A percentile compares a stretch with the other conserved stretches of the same genome.
Evolutionary conservation across 1,140 invertebrate genomes (phyloP).

Genomic region (Ptiloglossa arizonensis): DNA sequence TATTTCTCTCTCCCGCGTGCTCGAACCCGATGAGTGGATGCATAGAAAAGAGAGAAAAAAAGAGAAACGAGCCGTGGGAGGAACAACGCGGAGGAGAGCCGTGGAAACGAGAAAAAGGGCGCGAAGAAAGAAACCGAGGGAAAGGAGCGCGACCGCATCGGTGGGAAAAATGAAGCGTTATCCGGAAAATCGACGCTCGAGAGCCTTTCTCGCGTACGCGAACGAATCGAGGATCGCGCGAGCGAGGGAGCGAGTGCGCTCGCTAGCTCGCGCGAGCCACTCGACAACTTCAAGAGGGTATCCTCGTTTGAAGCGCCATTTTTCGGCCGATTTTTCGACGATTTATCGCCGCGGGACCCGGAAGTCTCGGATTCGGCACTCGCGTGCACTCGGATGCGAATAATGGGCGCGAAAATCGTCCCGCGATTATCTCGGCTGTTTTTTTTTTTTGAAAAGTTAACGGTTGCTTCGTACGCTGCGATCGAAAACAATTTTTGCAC

Average conservation of each 20-base stretch:
- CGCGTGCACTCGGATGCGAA: no score
- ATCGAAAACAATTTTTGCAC: no score
- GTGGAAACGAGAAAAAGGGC: constrained; percentile 9
- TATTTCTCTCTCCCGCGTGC: no score
- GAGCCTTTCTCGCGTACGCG: not conserved
- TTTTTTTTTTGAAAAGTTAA: no score
- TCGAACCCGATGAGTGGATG: constrained; percentile 48
- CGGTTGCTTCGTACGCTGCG: no score
- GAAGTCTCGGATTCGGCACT: no score
- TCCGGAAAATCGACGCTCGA: constrained; percentile 3
- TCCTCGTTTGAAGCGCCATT: no score
- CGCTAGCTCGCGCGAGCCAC: constrained; percentile 11
- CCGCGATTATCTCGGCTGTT: no score
- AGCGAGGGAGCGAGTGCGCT: no score
- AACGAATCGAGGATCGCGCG: not conserved
- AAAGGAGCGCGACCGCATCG: constrained; percentile 9
- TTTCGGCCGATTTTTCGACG: no score
- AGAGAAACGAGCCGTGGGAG: not conserved
- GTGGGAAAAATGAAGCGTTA: constrained; percentile 25
- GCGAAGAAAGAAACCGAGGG: constrained; percentile 35
- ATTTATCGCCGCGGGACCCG: no score
- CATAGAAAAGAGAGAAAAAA: constrained; percentile 23
- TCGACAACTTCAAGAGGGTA: constrained; percentile 48
- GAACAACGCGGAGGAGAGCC: constrained; percentile 16
- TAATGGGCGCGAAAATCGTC: no score